Evolutionary conservation across 1,140 invertebrate species (phyloP), one percentile per base, ranked within the genome.

Genomic region (Portunus trituberculatus): DNA sequence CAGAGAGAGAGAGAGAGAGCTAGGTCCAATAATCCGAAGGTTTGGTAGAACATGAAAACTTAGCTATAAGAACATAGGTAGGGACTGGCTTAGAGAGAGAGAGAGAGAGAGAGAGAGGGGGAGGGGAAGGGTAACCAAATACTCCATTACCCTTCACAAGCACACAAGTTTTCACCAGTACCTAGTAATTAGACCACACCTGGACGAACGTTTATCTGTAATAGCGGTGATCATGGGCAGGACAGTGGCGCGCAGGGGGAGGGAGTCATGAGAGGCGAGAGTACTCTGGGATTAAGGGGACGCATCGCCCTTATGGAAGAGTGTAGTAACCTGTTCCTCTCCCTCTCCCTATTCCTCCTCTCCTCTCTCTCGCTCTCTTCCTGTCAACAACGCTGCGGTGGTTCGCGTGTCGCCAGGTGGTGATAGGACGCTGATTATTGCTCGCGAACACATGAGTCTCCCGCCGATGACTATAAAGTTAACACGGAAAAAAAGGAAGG

Each of bases 1-100:
- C n/a, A 59, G 52, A 59, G 52, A 86, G 84, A 86, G 84, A 86
- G 84, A 31, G 29, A 88, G 86, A 88, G 86, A 29, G 28, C 31
- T 32, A 59, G 16, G 16, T 59, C 52, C 52, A 59, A 39, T 39
- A 39, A 39, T 39, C 39, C 39, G 39, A 39, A 39, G 39, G 1
- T 39, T 39, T 39, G 39, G 39, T 39, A 39, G 39, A 39, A 39
- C 39, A 1, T 39, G 32, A 6, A 84, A 14, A 84, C 28, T 29
- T 28, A 2, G 39, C 39, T 39, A 6, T 39, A 39, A 39, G 39
- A 39, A n/a, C n/a, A n/a, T n/a, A n/a, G n/a, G 39, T 2, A 39
- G 39, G 39, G 39, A 39, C 39, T 39, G 39, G 39, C 39, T 39
- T 39, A 89, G 87, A 89, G 87, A 89, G 31, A 89, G 87, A 76